These are phyloP conservation scores for Manis pentadactyla DNA, from an alignment of 2,797 vertebrate species.

Conservation along the genomic window DNA sequence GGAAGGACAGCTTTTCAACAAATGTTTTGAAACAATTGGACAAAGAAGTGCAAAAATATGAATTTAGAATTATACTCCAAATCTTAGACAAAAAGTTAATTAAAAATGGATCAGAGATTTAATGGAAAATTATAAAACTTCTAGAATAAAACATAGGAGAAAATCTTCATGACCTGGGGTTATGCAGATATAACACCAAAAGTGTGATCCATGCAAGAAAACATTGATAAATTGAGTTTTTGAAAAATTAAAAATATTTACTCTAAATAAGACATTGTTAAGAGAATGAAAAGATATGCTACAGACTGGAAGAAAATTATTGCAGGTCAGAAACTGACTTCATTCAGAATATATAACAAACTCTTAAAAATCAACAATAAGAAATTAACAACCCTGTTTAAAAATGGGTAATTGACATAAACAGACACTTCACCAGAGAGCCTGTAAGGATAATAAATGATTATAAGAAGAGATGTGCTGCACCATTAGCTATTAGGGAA, in stretches of 20 bases:
- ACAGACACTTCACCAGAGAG: background rate
- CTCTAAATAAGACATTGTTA: background rate
- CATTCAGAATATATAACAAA: background rate
- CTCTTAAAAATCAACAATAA: background rate
- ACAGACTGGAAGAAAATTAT: background rate
- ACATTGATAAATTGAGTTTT: background rate
- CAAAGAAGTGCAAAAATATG: background rate
- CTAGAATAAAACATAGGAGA: background rate
- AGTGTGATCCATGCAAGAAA: background rate
- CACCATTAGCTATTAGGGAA: background rate
- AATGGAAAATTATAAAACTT: background rate
- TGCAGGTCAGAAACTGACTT: background rate
- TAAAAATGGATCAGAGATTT: background rate
- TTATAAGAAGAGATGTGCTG: background rate
- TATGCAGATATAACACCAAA: background rate
- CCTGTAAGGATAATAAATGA: background rate
- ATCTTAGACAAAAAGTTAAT: background rate
- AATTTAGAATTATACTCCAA: background rate
- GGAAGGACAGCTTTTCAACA: background rate
- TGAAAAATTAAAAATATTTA: background rate
- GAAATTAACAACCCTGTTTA: background rate
- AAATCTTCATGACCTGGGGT: background rate
- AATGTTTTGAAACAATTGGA: background rate
- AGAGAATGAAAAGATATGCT: background rate
- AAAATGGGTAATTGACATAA: background rate